Evolutionary conservation across 2,113 vertebrate genomes (phyloP).

Genomic region (Tragelaphus buxtoni): DNA sequence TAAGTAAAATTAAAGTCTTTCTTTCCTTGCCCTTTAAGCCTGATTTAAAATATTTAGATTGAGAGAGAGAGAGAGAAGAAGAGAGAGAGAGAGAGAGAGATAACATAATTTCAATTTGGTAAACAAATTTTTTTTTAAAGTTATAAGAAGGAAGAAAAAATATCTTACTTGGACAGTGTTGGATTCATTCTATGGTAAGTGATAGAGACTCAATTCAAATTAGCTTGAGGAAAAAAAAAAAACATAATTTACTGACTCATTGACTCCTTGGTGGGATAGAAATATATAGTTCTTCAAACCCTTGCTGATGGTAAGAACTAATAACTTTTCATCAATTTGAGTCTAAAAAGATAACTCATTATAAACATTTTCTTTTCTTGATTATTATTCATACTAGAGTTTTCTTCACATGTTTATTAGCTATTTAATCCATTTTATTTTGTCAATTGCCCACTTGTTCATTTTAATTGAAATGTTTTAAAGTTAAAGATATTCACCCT

Average conservation of each 20-base stretch:
- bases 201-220: not conserved
- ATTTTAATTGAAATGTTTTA: not conserved
- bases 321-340: not conserved
- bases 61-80: not conserved
- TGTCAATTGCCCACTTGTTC: not conserved
- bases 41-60: not conserved
- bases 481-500: not conserved
- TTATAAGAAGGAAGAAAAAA: not conserved
- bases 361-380: not conserved
- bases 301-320: not conserved
- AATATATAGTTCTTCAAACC: not conserved
- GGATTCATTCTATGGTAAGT: not conserved
- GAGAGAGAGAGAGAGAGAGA: not conserved
- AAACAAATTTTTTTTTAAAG: not conserved
- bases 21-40: not conserved
- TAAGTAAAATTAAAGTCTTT: not conserved
- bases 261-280: not conserved
- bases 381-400: not conserved
- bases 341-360: not conserved
- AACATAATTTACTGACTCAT: not conserved
- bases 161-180: not conserved
- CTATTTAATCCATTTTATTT: not conserved
- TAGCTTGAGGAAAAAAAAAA: not conserved
- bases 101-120: not conserved
- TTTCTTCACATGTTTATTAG: not conserved